Evolutionary conservation across 2,888 invertebrate species (phyloP), one percentile per base, ranked within the genome.

Genomic region (Cryptus viduatorius): DNA sequence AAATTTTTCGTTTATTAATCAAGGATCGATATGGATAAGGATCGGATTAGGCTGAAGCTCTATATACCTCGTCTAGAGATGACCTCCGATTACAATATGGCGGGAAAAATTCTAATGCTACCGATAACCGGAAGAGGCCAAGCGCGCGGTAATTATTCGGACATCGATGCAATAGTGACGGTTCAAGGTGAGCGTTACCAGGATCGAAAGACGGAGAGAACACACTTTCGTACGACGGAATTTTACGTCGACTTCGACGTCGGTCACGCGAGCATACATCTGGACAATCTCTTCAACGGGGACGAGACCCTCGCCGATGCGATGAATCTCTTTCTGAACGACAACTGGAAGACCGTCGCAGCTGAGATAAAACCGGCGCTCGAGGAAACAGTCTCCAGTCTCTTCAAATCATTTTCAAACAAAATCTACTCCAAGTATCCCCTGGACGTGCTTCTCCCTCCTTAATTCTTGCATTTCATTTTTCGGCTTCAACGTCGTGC

Each of bases 241-340:
- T 95, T 97, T 31, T 95, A 95, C 79, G 95, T 97, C 0, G 95
- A 95, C 87, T 97, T 97, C 90, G 94, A 95, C 68, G 95, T 97
- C 1, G 96, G 95, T 0, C 94, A 95, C 72, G 96, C 96, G 0
- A 94, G 95, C 14, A 94, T 97, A 85, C 94, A 96, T 85, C 93
- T 97, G 68, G 96, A 96, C 19, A 96, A 97, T 93, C 94, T 97
- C 0, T 97, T 97, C 90, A 96, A 96, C 83, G 96, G 96, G 0
- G 96, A 97, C 71, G 86, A 88, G 46, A 89, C 86, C 0, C 88
- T 93, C 95, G 96, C 96, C 42, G 94, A 95, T 24, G 95, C 96
- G 1, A 96, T 97, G 96, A 97, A 97, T 92, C 93, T 95, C 44
- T 97, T 97, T 91, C 92, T 97, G 29, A 97, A 97, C 90, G 96